phyloP scores from a whole-genome alignment of 2,113 vertebrate species.

The Struthio camelus region DNA sequence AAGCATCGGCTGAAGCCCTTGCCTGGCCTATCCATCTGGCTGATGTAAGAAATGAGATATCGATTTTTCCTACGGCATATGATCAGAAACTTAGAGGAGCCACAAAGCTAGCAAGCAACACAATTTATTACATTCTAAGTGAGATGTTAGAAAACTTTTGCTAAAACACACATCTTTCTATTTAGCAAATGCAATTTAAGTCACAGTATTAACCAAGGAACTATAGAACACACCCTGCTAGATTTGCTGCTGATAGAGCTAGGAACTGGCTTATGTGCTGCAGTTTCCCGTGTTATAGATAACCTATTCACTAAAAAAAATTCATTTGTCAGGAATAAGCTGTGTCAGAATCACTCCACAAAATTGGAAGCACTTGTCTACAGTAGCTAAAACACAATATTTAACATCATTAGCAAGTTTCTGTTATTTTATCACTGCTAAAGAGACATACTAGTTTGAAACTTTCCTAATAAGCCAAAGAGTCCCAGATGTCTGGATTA shows the following conservation, averaged over 20 bases:
- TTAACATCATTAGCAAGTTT: background rate
- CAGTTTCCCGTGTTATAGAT: background rate
- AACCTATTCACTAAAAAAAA: background rate
- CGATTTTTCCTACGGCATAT: conserved; percentile 75
- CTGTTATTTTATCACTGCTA: background rate
- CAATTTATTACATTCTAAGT: conserved; percentile 37
- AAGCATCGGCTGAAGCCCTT: conserved; percentile 71
- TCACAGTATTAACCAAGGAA: background rate
- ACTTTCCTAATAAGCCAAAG: background rate
- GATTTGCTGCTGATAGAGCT: background rate
- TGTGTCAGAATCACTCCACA: background rate
- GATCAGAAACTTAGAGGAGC: conserved; percentile 72
- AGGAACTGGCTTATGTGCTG: background rate
- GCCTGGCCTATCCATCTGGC: conserved; percentile 67
- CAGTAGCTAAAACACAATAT: background rate
- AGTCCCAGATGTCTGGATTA: background rate
- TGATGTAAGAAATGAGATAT: conserved; percentile 83
- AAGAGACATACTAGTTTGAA: background rate
- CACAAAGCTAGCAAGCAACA: conserved; percentile 21
- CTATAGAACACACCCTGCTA: background rate
- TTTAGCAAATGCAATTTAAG: conserved; percentile 38
- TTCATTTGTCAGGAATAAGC: background rate
- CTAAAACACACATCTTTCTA: background rate
- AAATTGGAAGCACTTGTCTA: background rate
- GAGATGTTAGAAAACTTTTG: conserved; percentile 53